These are phyloP conservation scores for Sebastes trivittatus DNA, from an alignment of 2,797 vertebrate genomes.

Conservation along the genomic window DNA sequence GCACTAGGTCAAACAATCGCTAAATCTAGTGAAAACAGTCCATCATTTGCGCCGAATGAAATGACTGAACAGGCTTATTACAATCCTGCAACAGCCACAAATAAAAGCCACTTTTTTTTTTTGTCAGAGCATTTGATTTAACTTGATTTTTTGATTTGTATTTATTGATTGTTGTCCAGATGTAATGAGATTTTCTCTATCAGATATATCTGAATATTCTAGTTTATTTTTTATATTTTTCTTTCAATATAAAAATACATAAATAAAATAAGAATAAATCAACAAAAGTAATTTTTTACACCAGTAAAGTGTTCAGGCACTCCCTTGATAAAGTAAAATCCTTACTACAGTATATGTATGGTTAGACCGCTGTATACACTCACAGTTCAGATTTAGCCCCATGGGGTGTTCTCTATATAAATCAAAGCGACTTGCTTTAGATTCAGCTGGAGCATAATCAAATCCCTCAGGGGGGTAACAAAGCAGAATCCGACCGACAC, in stretches of 20 bases:
- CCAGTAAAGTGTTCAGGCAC: not conserved
- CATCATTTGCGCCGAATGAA: no score
- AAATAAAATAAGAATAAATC: not conserved
- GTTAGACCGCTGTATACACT: not conserved
- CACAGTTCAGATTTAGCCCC: slow-evolving; percentile 3
- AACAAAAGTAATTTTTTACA: not conserved
- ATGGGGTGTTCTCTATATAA: slow-evolving; percentile 4
- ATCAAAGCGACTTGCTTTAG: slow-evolving; percentile 1
- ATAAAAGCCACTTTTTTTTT: no score
- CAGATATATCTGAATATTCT: not conserved
- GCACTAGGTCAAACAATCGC: no score
- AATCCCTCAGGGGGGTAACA: not conserved
- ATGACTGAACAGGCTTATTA: no score
- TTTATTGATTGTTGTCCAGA: no score
- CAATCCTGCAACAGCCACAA: no score
- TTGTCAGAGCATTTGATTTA: no score
- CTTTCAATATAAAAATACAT: not conserved
- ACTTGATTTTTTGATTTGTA: no score
- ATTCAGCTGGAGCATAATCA: slow-evolving; percentile 7
- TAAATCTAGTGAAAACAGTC: no score
- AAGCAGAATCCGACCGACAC: not conserved
- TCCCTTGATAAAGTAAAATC: not conserved
- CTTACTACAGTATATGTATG: not conserved
- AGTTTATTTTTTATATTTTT: not conserved
- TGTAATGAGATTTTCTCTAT: no score